These are phyloP conservation scores for Batillaria attramentaria DNA, from an alignment of 1,140 invertebrate genomes.

Conservation along the genomic window DNA sequence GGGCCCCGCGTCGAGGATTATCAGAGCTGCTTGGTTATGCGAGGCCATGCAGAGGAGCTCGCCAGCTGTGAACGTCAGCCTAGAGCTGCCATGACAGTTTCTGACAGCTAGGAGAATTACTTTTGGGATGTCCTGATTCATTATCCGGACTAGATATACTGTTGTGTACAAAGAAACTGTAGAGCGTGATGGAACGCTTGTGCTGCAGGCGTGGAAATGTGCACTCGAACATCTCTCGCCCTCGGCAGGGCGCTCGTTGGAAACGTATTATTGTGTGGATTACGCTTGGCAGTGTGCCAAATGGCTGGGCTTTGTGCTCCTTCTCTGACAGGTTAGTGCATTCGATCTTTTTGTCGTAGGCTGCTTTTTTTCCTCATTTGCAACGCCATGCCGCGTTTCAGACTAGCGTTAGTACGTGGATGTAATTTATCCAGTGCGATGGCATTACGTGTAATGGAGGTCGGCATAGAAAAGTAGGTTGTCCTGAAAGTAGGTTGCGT, in stretches of 20 bases:
- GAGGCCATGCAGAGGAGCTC: not conserved
- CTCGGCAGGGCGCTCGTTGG: slow-evolving; percentile 20
- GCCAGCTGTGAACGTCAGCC: slow-evolving; percentile 15
- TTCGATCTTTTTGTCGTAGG: not conserved
- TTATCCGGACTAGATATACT: slow-evolving; percentile 15
- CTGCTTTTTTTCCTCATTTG: not conserved
- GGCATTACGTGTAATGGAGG: too few relatives aligned
- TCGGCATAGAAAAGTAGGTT: too few relatives aligned
- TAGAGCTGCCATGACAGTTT: slow-evolving; percentile 29
- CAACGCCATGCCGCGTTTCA: too few relatives aligned
- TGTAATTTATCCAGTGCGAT: too few relatives aligned
- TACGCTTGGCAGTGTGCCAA: slow-evolving; percentile 17
- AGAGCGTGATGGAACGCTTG: slow-evolving; percentile 17
- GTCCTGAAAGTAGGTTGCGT: not conserved
- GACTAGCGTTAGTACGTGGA: too few relatives aligned
- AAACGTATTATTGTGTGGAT: not conserved
- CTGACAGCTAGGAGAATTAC: not conserved
- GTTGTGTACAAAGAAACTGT: slow-evolving; percentile 20
- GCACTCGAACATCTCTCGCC: slow-evolving; percentile 16
- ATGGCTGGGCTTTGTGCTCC: slow-evolving; percentile 22
- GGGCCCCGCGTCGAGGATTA: slow-evolving; percentile 31
- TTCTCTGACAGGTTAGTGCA: slow-evolving; percentile 17
- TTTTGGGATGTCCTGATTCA: slow-evolving; percentile 14
- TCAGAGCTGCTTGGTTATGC: slow-evolving; percentile 3
- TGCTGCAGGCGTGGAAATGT: slow-evolving; percentile 15